These are phyloP conservation scores for Jaculus jaculus DNA, from an alignment of 2,113 vertebrate species.

Conservation along the genomic window DNA sequence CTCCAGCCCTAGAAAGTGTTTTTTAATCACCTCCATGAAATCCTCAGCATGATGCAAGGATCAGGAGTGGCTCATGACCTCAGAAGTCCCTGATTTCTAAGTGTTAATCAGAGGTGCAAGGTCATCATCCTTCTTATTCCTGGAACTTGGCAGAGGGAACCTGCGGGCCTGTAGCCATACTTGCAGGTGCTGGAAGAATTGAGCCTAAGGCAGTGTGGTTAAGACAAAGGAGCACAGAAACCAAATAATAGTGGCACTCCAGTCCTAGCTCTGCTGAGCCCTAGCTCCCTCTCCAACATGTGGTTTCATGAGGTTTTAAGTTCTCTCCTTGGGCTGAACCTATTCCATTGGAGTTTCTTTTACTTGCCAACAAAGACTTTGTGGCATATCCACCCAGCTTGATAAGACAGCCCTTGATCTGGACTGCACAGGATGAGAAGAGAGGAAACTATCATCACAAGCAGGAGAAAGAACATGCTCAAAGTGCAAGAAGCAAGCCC, in stretches of 20 bases:
- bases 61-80: neutral
- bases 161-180: rapidly evolving
- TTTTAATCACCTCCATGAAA: neutral
- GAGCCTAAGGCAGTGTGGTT: neutral
- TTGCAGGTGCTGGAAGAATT: too few relatives aligned
- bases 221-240: neutral
- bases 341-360: neutral
- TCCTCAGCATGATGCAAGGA: neutral
- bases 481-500: neutral
- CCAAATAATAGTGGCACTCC: rapidly evolving
- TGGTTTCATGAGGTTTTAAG: neutral
- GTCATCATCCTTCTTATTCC: neutral
- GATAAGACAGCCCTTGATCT: neutral
- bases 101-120: rapidly evolving
- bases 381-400: neutral
- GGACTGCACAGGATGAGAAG: neutral
- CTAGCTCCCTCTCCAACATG: neutral
- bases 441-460: neutral
- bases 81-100: neutral
- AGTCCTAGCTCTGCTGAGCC: too few relatives aligned
- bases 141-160: neutral
- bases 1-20: neutral
- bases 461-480: neutral
- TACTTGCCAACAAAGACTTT: neutral
- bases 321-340: neutral